Base-by-base conservation (phyloP, 2,888 invertebrate genomes). In the Venusia cambrica region DNA sequence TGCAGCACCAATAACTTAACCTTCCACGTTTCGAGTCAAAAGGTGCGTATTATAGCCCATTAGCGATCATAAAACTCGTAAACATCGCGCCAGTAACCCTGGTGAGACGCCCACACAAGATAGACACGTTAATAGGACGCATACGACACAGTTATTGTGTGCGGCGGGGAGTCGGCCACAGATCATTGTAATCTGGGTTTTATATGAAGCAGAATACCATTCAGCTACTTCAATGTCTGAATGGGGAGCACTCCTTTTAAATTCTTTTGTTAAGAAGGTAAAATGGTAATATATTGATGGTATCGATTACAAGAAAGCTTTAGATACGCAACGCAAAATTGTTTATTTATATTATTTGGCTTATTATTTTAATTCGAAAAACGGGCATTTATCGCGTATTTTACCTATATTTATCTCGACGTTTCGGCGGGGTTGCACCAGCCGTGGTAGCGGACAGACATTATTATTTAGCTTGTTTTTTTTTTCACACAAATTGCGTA, bases 41-140 rank as follows among this genome's bases (percentile, higher is more conserved):
- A 73, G 68, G 62, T 67, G 64, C 65, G 57, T 62, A 63, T 73
- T 73, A 73, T 63, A 58, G 60, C 51, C 68, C 61, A 73, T 74
- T 73, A 74, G 57, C 51, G 57, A 56, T 57, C 70, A 67, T 74
- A 72, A 71, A 72, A 63, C 55, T 64, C 61, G 57, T 59, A 60
- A 62, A 62, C 58, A 56, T 53, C 56, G 54, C 57, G 54, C 63
- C 51, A 42, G 50, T 41, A 43, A 49, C 53, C 52, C 51, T 51
- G 54, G 48, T 49, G 51, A 34, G 57, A 51, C 61, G 53, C 70
- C 68, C 45, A 51, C 48, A 43, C 36, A 5, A 28, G 30, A 41
- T 34, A 43, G 38, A 29, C 45, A 52, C 54, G 48, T 49, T 55
- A 50, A 48, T 49, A 48, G 22, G 51, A 40, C 46, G 34, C 44